Conservation (phyloP, 2,797 vertebrate species). For the Micropoecilia bifurca region DNA sequence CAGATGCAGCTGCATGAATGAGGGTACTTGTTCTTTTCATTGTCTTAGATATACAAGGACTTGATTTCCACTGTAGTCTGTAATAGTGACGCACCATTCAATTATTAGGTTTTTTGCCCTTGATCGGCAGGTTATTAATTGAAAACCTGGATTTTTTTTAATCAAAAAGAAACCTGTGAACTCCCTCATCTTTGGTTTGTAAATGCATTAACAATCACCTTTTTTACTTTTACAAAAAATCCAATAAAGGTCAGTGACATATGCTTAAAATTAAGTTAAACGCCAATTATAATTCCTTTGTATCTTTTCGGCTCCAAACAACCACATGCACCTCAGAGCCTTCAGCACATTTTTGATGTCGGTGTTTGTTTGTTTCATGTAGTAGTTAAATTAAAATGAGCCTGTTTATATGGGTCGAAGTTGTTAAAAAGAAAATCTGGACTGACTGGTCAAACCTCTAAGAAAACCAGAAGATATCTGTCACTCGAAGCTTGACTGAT, state of each 20-base stretch:
- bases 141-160: background rate
- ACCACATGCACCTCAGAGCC: background rate
- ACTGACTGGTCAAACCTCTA: background rate
- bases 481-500: background rate
- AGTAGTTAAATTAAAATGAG: background rate
- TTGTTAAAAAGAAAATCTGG: background rate
- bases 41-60: background rate
- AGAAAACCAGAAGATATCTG: background rate
- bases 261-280: background rate
- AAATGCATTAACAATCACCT: background rate
- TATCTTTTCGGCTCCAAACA: background rate
- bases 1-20: background rate
- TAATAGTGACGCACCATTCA: conserved; percentile 3
- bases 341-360: background rate
- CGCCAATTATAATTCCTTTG: background rate
- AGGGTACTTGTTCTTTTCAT: background rate
- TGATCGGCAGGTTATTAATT: background rate
- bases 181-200: background rate
- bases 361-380: background rate
- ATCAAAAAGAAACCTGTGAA: background rate
- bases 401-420: background rate
- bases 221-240: background rate
- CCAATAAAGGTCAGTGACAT: background rate
- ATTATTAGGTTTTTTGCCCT: background rate
- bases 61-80: background rate